Evolutionary conservation across 1,140 invertebrate genomes (phyloP).

Genomic region (Drosophila burlai): DNA sequence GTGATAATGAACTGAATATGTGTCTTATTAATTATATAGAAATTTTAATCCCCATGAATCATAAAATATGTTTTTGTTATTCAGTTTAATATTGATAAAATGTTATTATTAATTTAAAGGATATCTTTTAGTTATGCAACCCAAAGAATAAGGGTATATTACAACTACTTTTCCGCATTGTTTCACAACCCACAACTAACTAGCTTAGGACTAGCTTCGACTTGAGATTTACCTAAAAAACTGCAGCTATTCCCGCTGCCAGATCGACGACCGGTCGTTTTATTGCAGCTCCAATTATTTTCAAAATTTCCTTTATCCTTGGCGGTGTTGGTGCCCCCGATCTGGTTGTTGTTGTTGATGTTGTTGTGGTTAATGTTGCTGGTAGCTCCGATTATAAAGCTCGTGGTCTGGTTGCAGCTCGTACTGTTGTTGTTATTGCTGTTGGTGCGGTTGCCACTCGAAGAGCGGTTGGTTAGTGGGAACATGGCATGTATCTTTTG

Average conservation of each 20-base stretch:
- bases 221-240: slow-evolving; percentile 78
- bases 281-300: slow-evolving; percentile 85
- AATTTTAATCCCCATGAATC: background rate
- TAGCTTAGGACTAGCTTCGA: background rate
- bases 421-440: slow-evolving; percentile 35
- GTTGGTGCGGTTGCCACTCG: slow-evolving; percentile 76
- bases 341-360: slow-evolving; percentile 20
- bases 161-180: background rate
- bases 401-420: slow-evolving; percentile 33
- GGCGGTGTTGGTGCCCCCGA: slow-evolving; percentile 30
- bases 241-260: slow-evolving; percentile 84
- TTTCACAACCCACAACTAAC: slow-evolving; percentile 7
- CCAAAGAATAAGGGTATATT: too few relatives aligned
- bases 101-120: too few relatives aligned
- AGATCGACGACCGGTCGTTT: slow-evolving; percentile 84
- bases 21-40: background rate
- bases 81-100: background rate
- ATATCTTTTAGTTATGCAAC: background rate
- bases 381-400: slow-evolving; percentile 46
- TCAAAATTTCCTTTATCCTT: slow-evolving; percentile 85
- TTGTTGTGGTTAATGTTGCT: slow-evolving; percentile 39
- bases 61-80: background rate
- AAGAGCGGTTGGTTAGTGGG: slow-evolving; percentile 78
- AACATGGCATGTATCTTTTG: slow-evolving; percentile 80
- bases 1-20: background rate